Evolutionary conservation across 2,888 invertebrate genomes (phyloP), one percentile per base, ranked within the genome.

Genomic region (Leucoma salicis): DNA sequence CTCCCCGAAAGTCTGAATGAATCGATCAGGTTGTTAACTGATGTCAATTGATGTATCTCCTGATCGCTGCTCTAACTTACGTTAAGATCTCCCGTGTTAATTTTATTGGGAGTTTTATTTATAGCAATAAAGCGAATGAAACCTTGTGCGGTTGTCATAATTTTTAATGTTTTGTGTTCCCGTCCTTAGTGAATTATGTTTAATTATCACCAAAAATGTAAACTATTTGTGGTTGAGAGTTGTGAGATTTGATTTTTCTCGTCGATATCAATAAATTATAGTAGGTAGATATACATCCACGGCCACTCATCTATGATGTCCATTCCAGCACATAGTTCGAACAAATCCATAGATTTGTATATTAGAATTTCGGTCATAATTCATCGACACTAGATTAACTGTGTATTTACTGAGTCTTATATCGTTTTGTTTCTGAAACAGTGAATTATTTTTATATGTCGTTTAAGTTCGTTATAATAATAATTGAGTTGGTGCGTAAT

Each of bases 161-260:
- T 44, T 49, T 58, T 47, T 54, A 68, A 39, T 15, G 27, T 39
- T 80, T 86, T 87, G 77, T 84, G 84, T 87, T 88, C 87, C 88
- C 88, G 88, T 88, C 88, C 88, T 73, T 87, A 86, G 83, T 52
- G 61, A 79, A 73, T 82, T 84, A 83, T 27, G 7, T 27, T 14
- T 63, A 67, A 58, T 69, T 70, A 57, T 68, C 63, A 70, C 63
- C 56, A 46, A 49, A 37, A 57, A 50, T 78, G 69, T 80, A 74
- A 78, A 74, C 60, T 68, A 40, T 63, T 55, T 65, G 45, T 61
- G 43, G 40, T 35, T 35, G 31, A 31, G 48, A 61, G 62, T 48
- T 55, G 46, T 51, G 63, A 66, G 63, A 66, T 57, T 57, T 56
- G 49, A 43, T 65, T 66, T 64, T 70, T 62, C 65, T 67, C 70